phyloP scores from a whole-genome alignment of 2,888 invertebrate species.

The Vannuccia rotundouncinata region DNA sequence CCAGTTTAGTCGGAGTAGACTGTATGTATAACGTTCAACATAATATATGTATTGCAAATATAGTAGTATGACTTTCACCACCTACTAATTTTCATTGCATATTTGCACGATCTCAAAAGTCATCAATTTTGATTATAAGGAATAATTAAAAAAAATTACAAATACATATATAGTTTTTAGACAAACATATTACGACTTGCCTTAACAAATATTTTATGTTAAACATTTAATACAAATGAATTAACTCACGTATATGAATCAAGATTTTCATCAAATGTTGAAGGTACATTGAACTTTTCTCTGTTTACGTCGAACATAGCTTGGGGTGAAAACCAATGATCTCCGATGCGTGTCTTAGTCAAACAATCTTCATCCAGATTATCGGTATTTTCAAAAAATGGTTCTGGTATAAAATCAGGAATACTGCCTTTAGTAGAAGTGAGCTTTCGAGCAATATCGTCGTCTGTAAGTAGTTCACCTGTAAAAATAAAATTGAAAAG shows the following conservation, averaged over 20 bases:
- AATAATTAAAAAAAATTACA: too few species aligned
- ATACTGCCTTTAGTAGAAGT: not conserved
- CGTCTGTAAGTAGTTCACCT: not conserved
- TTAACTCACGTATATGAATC: constrained; percentile 24
- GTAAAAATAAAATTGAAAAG: not conserved
- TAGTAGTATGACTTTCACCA: too few species aligned
- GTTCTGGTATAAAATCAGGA: constrained; percentile 1
- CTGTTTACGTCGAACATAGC: constrained; percentile 28
- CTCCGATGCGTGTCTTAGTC: not conserved
- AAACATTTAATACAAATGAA: too few species aligned
- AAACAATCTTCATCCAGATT: constrained; percentile 25
- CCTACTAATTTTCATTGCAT: too few species aligned
- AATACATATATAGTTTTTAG: too few species aligned
- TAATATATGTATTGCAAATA: too few species aligned
- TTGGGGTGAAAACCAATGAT: constrained; percentile 31
- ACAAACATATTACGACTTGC: too few species aligned
- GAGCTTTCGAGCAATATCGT: not conserved
- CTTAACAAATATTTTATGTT: too few species aligned
- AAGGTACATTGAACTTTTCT: constrained; percentile 13
- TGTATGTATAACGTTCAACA: too few species aligned
- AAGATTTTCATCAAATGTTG: constrained; percentile 26
- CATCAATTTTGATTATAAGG: too few species aligned
- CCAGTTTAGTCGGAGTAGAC: too few species aligned
- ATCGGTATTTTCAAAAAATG: constrained; percentile 22
- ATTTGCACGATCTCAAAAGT: too few species aligned